Percentiles rank a stretch among this genome's conserved stretches.
phyloP scores from a whole-genome alignment of 1,140 invertebrate genomes.

The Chymomyza costata region DNA sequence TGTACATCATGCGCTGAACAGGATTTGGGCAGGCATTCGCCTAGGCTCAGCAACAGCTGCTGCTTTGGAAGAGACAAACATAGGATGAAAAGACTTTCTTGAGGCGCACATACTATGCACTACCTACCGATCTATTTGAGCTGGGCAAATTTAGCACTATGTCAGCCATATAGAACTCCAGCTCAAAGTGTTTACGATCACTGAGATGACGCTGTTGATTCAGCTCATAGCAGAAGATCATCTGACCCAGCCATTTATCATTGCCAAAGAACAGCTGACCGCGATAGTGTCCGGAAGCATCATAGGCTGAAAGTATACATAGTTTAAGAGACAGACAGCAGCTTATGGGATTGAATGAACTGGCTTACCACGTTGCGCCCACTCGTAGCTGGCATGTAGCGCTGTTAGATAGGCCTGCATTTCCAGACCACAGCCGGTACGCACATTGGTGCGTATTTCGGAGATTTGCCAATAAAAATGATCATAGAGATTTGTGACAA shows the following conservation, averaged over 20 bases:
- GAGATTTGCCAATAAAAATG: conserved; percentile 72
- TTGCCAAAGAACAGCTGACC: conserved; percentile 88
- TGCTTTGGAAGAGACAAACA: too few species aligned
- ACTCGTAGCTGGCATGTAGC: conserved; percentile 58
- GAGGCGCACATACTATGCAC: too few species aligned
- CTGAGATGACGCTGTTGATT: conserved; percentile 42
- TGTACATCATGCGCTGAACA: conserved; percentile 80
- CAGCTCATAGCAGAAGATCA: conserved; percentile 62
- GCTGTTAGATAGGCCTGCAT: conserved; percentile 69
- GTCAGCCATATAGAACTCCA: conserved; percentile 62
- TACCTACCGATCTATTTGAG: conserved; percentile 52
- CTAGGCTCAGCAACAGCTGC: conserved; percentile 70
- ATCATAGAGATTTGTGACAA: conserved; percentile 71
- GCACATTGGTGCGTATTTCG: conserved; percentile 59
- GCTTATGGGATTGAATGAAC: neutral
- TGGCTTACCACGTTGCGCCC: conserved; percentile 66
- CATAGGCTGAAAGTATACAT: conserved; percentile 82
- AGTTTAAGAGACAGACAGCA: neutral
- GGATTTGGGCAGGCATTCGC: conserved; percentile 83
- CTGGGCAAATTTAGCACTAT: conserved; percentile 41
- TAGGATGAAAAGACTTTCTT: too few species aligned
- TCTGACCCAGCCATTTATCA: conserved; percentile 87
- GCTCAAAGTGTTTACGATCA: conserved; percentile 65
- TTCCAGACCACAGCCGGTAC: conserved; percentile 58
- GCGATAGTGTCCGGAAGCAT: conserved; percentile 87